Evolutionary conservation across 1,140 invertebrate species (phyloP), one percentile per base, ranked within the genome.

Genomic region (Andrena cerasifolii): DNA sequence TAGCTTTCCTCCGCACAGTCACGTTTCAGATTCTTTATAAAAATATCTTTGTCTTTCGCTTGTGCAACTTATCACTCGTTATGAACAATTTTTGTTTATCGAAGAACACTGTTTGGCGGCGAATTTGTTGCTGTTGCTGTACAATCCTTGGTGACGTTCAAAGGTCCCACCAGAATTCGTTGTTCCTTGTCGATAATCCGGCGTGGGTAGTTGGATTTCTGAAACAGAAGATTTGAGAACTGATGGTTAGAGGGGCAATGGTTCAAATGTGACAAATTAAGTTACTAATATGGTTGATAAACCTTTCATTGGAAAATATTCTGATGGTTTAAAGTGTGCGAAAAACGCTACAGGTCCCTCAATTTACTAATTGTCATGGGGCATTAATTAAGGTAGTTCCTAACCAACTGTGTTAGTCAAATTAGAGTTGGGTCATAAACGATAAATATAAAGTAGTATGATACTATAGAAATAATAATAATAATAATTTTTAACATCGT

Each of bases 191-290:
- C 59, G 61, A 16, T 24, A 36, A 31, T 54, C 36, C n/a, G 26
- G 24, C 61, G 47, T 43, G 49, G 36, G 36, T 53, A 61, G 54
- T 65, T 51, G 49, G 24, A 1, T 76, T 68, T 18, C 73, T 76
- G 63, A 59, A 76, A 76, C 63, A 59, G 31, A 21, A 10, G 3
- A 68, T 56, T 36, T 45, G 4, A 18, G 47, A 47, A 18, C 58
- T 75, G 0, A 33, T 2, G 4, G 1, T 12, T n/a, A 28, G 10
- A n/a, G n/a, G 0, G n/a, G 21, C 18, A 33, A n/a, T 31, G 24
- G 0, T 5, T 16, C 21, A 24, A 26, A 1, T 16, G 10, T 10
- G 5, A 8, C 53, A 12, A n/a, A 28, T 6, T 3, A 0, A 18
- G 10, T 8, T n/a, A 14, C 28, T 68, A 2, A 12, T 40, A 68